Conservation (phyloP, 2,888 invertebrate species). For the Sepiola atlantica region DNA sequence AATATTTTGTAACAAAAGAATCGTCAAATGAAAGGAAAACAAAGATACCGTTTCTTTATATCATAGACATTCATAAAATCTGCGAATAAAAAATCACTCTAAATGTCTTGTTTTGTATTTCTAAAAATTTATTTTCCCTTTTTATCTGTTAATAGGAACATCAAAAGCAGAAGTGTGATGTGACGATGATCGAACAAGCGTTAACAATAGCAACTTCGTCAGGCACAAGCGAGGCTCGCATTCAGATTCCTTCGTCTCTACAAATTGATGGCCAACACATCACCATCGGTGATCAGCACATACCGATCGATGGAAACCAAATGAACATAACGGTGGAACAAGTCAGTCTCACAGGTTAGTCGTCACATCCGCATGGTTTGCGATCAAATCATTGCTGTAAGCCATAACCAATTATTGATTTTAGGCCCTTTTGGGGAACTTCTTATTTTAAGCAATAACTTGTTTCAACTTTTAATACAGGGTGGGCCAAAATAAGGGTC, state of each 20-base stretch:
- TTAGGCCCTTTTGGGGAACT: no score
- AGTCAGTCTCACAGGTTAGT: slow-evolving; percentile 55
- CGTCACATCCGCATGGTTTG: neutral
- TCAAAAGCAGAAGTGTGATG: slow-evolving; percentile 67
- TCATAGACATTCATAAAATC: no score
- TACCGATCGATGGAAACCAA: slow-evolving; percentile 55
- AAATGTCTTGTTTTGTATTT: neutral
- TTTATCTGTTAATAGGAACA: slow-evolving; percentile 63
- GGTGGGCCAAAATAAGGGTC: no score
- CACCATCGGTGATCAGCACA: slow-evolving; percentile 61
- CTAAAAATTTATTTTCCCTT: neutral
- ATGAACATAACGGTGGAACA: slow-evolving; percentile 58
- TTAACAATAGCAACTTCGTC: slow-evolving; percentile 65
- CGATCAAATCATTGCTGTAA: neutral
- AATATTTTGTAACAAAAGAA: no score
- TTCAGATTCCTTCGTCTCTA: slow-evolving; percentile 65
- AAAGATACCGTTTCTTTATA: no score
- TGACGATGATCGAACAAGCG: slow-evolving; percentile 70
- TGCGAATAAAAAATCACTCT: no score
- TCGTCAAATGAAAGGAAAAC: no score
- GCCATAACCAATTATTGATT: no score
- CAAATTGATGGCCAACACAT: slow-evolving; percentile 58
- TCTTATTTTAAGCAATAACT: no score
- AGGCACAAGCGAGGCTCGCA: slow-evolving; percentile 67
- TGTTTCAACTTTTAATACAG: no score